These are phyloP conservation scores for Caenorhabditis tropicalis DNA, from an alignment of 1,140 invertebrate genomes.

Conservation along the genomic window DNA sequence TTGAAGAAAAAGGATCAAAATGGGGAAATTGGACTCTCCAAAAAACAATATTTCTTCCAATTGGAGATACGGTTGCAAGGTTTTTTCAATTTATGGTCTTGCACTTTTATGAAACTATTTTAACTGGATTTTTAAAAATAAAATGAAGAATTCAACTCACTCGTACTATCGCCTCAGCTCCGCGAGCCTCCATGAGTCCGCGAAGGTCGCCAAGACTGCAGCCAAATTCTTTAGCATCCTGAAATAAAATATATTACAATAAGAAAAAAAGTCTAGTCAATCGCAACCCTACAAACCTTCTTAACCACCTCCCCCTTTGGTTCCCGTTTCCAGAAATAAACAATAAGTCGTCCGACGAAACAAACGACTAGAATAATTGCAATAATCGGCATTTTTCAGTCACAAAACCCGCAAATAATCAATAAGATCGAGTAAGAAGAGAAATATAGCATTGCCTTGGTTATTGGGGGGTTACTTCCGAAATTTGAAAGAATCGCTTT, in stretches of 20 bases:
- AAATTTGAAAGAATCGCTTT: neutral
- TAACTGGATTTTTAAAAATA: no score
- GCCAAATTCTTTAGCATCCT: slow-evolving; percentile 50
- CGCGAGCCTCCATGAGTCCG: slow-evolving; percentile 93
- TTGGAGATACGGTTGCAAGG: no score
- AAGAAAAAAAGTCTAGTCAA: no score
- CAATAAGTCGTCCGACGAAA: slow-evolving; percentile 4
- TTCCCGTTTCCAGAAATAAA: slow-evolving; percentile 28
- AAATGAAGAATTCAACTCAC: no score
- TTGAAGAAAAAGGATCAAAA: no score
- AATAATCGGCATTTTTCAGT: slow-evolving; percentile 12
- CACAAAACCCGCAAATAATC: neutral
- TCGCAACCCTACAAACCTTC: slow-evolving; percentile 19
- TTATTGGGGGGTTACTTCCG: neutral
- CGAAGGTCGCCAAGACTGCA: slow-evolving; percentile 86
- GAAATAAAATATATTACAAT: neutral
- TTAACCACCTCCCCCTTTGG: neutral
- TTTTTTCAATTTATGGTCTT: no score
- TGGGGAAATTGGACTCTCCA: no score
- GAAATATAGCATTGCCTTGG: neutral
- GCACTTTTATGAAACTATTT: no score
- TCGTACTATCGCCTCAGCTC: slow-evolving; percentile 83
- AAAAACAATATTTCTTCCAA: no score
- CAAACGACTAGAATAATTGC: slow-evolving; percentile 24
- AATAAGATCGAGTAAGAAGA: neutral